These are phyloP conservation scores for Nomada ruficornis DNA, from an alignment of 2,888 invertebrate genomes.

Conservation along the genomic window DNA sequence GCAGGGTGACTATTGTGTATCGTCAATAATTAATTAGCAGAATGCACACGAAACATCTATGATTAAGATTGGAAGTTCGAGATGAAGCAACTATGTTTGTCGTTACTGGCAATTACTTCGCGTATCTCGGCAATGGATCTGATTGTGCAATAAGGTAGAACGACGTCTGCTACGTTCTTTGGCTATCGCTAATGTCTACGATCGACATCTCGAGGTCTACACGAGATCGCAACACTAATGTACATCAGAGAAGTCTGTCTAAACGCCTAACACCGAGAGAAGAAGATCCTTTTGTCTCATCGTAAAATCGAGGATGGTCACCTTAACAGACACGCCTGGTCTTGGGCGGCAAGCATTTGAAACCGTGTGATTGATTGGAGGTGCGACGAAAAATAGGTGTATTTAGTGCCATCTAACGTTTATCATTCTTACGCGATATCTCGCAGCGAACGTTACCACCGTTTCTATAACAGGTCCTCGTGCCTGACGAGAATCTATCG, in stretches of 20 bases:
- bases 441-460: conserved; percentile 16
- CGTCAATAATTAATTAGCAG: conserved; percentile 2
- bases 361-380: conserved; percentile 8
- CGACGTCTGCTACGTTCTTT: conserved; percentile 2
- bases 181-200: conserved; percentile 37
- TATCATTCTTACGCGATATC: conserved; percentile 23
- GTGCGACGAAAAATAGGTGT: conserved; percentile 44
- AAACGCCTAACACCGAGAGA: conserved; percentile 25
- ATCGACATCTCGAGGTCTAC: neutral
- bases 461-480: neutral
- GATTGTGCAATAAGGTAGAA: conserved; percentile 2
- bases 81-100: neutral
- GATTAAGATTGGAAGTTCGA: neutral
- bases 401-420: conserved; percentile 35
- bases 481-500: conserved; percentile 19
- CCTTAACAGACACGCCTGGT: conserved; percentile 23
- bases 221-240: conserved; percentile 11
- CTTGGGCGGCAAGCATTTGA: conserved; percentile 19
- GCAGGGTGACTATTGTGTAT: neutral
- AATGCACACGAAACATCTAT: conserved; percentile 22
- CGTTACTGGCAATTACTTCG: neutral
- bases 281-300: neutral
- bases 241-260: conserved; percentile 9
- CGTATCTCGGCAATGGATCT: neutral
- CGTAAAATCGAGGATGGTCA: neutral